Conservation (phyloP, 2,888 invertebrate genomes). For the Dilophus febrilis region DNA sequence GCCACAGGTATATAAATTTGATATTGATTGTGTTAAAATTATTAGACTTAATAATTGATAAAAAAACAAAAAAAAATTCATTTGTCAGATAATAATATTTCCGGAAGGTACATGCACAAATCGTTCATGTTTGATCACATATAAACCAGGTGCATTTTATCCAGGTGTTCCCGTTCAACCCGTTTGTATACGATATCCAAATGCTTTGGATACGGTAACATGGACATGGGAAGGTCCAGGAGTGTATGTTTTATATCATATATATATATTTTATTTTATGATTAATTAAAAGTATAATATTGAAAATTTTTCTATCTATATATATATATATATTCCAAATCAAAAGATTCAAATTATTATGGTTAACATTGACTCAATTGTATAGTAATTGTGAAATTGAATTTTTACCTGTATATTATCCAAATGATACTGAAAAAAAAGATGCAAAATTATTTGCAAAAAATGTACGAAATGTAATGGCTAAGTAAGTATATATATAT, state of each 20-base stretch:
- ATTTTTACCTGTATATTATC: constrained; percentile 81
- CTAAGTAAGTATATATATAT: constrained; percentile 49
- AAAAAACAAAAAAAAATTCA: constrained; percentile 1
- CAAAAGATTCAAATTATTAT: constrained; percentile 67
- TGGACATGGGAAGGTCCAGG: constrained; percentile 94
- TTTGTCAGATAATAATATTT: constrained; percentile 65
- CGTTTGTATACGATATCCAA: constrained; percentile 79
- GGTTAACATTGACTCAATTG: constrained; percentile 77
- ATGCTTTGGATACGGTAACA: constrained; percentile 72
- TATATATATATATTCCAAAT: no score
- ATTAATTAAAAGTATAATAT: background rate
- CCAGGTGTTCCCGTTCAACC: constrained; percentile 93
- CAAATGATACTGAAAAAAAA: constrained; percentile 66
- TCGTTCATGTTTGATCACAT: constrained; percentile 74
- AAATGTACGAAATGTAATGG: constrained; percentile 83
- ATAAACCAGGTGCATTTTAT: constrained; percentile 85
- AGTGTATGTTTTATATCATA: constrained; percentile 57
- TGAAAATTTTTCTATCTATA: constrained; percentile 17
- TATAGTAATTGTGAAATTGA: constrained; percentile 79
- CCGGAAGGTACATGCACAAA: constrained; percentile 96
- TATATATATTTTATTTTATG: constrained; percentile 4
- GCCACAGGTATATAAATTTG: constrained; percentile 58
- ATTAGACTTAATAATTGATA: no score
- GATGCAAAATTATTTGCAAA: constrained; percentile 79
- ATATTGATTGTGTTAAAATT: no score